Base-by-base conservation (phyloP, 1,140 invertebrate species). In the Chymomyza costata region DNA sequence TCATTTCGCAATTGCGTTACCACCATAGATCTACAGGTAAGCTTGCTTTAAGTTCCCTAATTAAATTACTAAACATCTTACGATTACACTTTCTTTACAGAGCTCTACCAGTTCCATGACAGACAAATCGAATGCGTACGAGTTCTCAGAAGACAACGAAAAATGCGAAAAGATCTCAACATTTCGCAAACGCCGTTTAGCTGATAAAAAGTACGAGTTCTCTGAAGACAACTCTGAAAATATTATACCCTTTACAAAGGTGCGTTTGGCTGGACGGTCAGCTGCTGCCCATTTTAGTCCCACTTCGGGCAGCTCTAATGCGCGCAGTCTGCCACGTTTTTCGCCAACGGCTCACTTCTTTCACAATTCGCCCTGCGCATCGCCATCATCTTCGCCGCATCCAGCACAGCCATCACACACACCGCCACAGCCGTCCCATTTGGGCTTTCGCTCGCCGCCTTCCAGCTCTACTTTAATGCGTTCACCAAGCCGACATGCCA, bases 161-260 rank as follows among this genome's bases (percentile, higher is more conserved):
- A 92, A 92, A 44, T 93, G 91, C 70, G 93, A 95, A 78, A 95
- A 94, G 76, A 89, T 95, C 2, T 93, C 92, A 60, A 91, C 91
- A 35, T 94, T 93, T 82, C 88, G 93, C 3, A 94, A 94, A 76
- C 88, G 94, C 39, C 88, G 93, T 2, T 84, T 95, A 19, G 95
- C 95, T 0, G 94, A 97, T 70, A 96, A 96, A 83, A 95, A 96
- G 76, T 97, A 97, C 76, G 95, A 96, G 80, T 95, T 95, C 66
- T 93, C 92, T 2, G 94, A 95, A 49, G 93, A 94, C 65, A 94
- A 94, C 78, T 91, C 91, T 3, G 93, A 94, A 82, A 94, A 94
- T 84, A 94, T 94, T 51, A 90, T 94, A 61, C 93, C 93, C 32
- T 94, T 93, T 80, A 92, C 82, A 2, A 84, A 84, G 44, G 69